Percentiles rank a stretch among this genome's conserved stretches.
Evolutionary conservation across 2,113 vertebrate genomes (phyloP).

Genomic region (Pachyramphus minor): DNA sequence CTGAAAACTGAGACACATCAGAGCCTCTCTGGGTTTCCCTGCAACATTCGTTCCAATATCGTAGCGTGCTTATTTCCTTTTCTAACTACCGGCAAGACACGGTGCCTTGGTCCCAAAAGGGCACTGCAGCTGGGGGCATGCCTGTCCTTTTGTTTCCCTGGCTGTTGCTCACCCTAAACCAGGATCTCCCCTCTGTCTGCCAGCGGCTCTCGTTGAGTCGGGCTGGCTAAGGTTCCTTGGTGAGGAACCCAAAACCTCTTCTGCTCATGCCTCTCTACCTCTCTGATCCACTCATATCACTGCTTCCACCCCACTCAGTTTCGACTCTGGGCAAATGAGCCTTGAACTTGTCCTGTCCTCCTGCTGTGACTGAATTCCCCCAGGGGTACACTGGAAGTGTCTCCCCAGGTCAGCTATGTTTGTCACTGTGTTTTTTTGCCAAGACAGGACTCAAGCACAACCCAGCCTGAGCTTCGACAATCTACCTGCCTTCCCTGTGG

Average conservation of each 20-base stretch:
- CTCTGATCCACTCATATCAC: fast-evolving
- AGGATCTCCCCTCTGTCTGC: not conserved
- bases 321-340: not conserved
- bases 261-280: not conserved
- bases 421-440: not conserved
- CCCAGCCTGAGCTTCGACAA: not conserved
- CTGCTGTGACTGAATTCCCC: not conserved
- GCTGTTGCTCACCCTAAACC: not conserved
- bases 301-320: not conserved
- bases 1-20: too few species aligned
- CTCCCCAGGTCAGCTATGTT: not conserved
- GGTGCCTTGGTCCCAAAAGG: too few species aligned
- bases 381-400: not conserved
- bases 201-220: not conserved
- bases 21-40: too few species aligned
- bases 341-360: not conserved
- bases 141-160: not conserved
- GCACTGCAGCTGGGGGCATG: fast-evolving
- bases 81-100: too few species aligned
- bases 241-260: not conserved
- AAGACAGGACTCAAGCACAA: not conserved
- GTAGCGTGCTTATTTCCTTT: too few species aligned
- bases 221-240: not conserved
- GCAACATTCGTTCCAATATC: too few species aligned
- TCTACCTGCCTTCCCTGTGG: not conserved